Conservation (phyloP, 2,888 invertebrate genomes). For the Dione juno region DNA sequence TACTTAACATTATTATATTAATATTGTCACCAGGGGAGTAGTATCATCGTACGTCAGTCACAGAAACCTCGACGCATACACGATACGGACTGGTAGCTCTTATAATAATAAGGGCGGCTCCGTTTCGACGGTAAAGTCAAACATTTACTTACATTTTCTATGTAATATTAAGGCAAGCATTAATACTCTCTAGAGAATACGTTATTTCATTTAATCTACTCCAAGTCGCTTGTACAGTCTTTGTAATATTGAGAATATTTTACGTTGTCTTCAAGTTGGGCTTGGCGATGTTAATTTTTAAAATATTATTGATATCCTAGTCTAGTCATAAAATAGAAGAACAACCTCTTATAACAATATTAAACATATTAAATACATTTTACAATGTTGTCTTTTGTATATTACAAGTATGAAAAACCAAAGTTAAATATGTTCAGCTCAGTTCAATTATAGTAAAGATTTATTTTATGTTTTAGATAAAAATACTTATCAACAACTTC, state of each 20-base stretch:
- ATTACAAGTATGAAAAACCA: no score
- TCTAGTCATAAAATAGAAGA: no score
- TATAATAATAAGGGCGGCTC: constrained; percentile 72
- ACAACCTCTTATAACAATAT: no score
- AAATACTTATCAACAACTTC: constrained; percentile 72
- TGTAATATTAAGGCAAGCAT: constrained; percentile 24
- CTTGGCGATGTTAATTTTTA: background rate
- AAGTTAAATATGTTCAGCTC: no score
- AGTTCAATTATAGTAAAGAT: background rate
- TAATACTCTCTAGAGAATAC: constrained; percentile 14
- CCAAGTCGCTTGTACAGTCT: background rate
- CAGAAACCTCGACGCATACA: constrained; percentile 63
- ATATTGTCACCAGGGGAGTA: constrained; percentile 45
- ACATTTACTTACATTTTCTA: constrained; percentile 21
- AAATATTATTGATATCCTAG: no score
- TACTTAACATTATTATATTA: constrained; percentile 17
- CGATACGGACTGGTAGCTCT: constrained; percentile 67
- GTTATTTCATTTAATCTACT: constrained; percentile 21
- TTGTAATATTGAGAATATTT: background rate
- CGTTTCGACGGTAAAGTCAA: constrained; percentile 59
- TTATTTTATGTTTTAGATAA: constrained; percentile 57
- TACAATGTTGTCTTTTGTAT: no score
- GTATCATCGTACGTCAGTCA: constrained; percentile 69
- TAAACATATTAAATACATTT: no score
- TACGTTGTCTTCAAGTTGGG: background rate